Conservation (phyloP, 2,113 vertebrate genomes). For the Lontra canadensis region DNA sequence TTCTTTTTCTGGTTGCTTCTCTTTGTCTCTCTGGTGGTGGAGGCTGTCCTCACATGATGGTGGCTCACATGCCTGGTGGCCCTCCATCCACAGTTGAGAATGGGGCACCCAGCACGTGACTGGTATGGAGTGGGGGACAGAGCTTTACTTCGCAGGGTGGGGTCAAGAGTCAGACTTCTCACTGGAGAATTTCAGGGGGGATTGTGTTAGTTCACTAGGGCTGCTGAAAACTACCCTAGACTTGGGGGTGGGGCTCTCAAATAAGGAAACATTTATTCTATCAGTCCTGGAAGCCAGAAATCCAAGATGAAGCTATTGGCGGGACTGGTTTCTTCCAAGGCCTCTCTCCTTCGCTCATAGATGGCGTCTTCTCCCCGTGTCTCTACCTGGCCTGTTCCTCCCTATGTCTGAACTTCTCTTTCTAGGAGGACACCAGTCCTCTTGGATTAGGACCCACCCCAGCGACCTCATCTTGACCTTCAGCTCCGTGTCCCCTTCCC, state of each 20-base stretch:
- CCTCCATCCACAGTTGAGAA: neutral
- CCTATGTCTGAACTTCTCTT: neutral
- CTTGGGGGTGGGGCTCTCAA: neutral
- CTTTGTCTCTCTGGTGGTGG: neutral
- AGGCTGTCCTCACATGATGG: neutral
- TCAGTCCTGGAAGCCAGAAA: neutral
- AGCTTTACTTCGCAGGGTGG: neutral
- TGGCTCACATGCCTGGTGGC: neutral
- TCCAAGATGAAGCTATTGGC: neutral
- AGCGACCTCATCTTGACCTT: neutral
- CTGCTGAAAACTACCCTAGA: neutral
- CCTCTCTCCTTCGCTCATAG: neutral
- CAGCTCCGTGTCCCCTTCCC: neutral
- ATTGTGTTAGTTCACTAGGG: neutral
- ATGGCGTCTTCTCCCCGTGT: neutral
- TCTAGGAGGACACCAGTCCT: neutral
- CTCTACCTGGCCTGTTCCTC: neutral
- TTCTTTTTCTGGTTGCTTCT: neutral
- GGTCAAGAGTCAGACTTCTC: neutral
- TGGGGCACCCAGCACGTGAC: neutral
- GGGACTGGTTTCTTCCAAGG: neutral
- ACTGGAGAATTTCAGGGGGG: neutral
- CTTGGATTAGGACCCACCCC: neutral
- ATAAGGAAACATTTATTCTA: neutral
- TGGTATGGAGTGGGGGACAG: rapidly evolving